Conservation (phyloP, 2,888 invertebrate genomes). For the Platycheirus albimanus region DNA sequence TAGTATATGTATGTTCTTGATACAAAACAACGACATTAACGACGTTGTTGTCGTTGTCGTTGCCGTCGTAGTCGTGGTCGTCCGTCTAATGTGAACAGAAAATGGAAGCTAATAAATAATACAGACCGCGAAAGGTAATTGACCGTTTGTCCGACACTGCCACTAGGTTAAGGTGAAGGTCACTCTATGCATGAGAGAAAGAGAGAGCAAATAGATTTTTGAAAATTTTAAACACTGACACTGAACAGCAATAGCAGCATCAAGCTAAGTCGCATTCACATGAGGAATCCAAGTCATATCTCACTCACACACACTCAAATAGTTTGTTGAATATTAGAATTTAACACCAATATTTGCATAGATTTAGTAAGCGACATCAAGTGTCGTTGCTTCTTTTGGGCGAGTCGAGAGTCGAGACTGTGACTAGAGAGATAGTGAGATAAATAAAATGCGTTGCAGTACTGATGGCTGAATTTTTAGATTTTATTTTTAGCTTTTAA, state of each 20-base stretch:
- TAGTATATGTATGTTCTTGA: constrained; percentile 22
- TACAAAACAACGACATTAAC: background rate
- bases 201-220: constrained; percentile 36
- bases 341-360: constrained; percentile 27
- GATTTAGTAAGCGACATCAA: constrained; percentile 8
- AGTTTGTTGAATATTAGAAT: constrained; percentile 32
- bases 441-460: background rate
- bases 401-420: too few relatives aligned
- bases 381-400: constrained; percentile 5
- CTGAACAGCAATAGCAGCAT: constrained; percentile 17
- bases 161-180: constrained; percentile 84
- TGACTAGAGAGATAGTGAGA: constrained; percentile 12
- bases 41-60: background rate
- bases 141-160: constrained; percentile 83
- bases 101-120: constrained; percentile 60
- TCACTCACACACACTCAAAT: constrained; percentile 12
- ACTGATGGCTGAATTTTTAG: background rate
- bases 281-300: background rate
- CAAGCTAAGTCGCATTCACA: constrained; percentile 25
- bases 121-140: constrained; percentile 79
- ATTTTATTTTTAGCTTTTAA: constrained; percentile 3
- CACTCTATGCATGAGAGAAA: constrained; percentile 77
- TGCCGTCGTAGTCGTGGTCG: background rate
- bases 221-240: too few relatives aligned
- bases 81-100: constrained; percentile 51